Percentiles rank a stretch among this genome's conserved stretches.
These are phyloP conservation scores for Microtus ochrogaster DNA, from an alignment of 2,113 vertebrate species.

Conservation along the genomic window DNA sequence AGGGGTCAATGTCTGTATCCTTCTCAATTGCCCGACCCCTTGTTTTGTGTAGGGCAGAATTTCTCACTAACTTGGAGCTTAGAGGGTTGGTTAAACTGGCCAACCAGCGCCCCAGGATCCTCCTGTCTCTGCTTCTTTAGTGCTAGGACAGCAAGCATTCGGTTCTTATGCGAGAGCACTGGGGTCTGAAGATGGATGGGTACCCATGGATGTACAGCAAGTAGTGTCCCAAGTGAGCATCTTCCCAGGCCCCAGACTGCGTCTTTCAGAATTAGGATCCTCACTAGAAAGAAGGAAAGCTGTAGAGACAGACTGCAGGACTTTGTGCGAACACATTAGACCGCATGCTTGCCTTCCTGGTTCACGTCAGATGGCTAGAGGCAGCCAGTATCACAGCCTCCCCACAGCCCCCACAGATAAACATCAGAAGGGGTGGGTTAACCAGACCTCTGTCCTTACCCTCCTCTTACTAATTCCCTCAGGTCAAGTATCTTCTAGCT, in stretches of 20 bases:
- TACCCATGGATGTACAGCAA: neutral
- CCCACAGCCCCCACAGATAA: neutral
- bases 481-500: neutral
- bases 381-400: neutral
- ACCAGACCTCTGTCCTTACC: neutral
- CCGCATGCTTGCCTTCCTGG: accelerated
- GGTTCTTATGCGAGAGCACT: neutral
- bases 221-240: neutral
- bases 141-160: neutral
- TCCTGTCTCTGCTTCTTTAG: neutral
- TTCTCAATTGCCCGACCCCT: neutral
- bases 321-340: accelerated
- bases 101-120: neutral
- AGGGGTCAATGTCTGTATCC: too few species aligned
- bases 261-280: neutral
- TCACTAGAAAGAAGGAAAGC: neutral
- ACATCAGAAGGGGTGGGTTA: neutral
- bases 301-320: neutral
- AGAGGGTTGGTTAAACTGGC: neutral
- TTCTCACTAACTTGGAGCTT: neutral
- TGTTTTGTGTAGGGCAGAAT: neutral
- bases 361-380: neutral
- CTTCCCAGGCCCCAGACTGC: neutral
- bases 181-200: neutral
- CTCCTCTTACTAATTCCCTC: neutral